Base-by-base conservation (phyloP, 2,888 invertebrate species). In the Prenolepis imparis region DNA sequence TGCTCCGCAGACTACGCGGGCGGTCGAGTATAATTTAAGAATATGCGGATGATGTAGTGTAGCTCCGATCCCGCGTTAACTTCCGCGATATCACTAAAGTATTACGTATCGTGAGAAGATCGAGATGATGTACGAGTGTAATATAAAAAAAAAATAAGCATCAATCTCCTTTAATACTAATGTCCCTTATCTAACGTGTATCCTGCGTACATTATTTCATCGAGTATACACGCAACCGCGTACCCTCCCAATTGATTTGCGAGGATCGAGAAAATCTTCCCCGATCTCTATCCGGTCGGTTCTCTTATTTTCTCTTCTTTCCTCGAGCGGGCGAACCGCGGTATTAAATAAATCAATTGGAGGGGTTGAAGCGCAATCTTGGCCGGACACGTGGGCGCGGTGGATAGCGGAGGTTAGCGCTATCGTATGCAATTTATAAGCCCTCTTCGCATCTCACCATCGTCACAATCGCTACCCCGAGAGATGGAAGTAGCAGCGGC, bases 391-490 rank as follows among this genome's bases (percentile, higher is more conserved):
- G 88, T 89, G 90, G 89, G 84, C 87, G 86, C 80, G 83, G 52
- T 52, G 80, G 84, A 75, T 57, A 72, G 82, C 61, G 52, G 85
- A 77, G 87, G 87, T 89, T 89, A 87, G 89, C 90, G 92, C 92
- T 92, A 92, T 93, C 93, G 91, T 92, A 92, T 93, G 94, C 93
- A 93, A 93, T 94, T 94, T 93, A 93, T 93, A 92, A 93, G 92
- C 92, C 90, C 92, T 91, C 90, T 91, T 91, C 91, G 66, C 78
- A 74, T 61, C 85, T 82, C 86, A 89, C 86, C 91, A 84, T 89
- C 91, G 87, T 85, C 90, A 88, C 89, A 88, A 89, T 90, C 90
- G 84, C 87, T 87, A 90, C 89, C 89, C 91, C 89, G 80, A 85
- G 90, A 88, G 91, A 92, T 91, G 90, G 92, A 91, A 92, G 92